Base-by-base conservation (phyloP, 1,140 invertebrate genomes). In the Sitobion miscanthi region DNA sequence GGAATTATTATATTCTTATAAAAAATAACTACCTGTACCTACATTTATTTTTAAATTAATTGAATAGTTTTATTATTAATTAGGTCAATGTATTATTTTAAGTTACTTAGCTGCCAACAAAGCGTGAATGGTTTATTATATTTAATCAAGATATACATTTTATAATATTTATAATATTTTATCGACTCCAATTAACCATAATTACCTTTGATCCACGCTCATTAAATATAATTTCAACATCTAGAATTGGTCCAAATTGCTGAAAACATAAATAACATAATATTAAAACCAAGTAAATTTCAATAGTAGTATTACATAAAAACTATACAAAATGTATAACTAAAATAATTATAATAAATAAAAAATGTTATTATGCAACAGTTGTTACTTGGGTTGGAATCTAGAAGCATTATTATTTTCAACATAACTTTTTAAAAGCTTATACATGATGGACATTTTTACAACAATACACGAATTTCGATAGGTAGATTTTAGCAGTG, bases 181-280 rank as follows among this genome's bases (percentile, higher is more conserved):
- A 77, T 77, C 47, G 9, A 92, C 2, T 38, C 38, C 8, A 92
- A 52, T 85, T 77, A 91, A 91, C 90, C 90, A 91, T 91, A 96
- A 97, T 97, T 97, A 99, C 99, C 98, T 99, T 99, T 94, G 98
- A 99, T 95, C 99, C 99, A 94, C 99, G 96, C 96, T 99, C 99
- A 96, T 99, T 99, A 96, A 99, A 99, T 95, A 99, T 99, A 95
- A 99, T 99, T 97, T 99, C 99, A 95, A 99, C 99, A 96, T 99
- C 99, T 95, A 99, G 96, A 95, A 99, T 99, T 95, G 97, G 97
- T 94, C 99, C 99, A 96, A 98, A 99, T 98, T 99, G 98, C 98
- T 99, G 97, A 95, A 97, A 98, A 95, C 96, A 95, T 95, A 94
- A 95, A 94, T 94, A 85, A 94, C 93, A 94, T 94, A 94, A 95